Evolutionary conservation across 64 coral and sea anemone genomes (phyloP), one percentile per base, ranked within the genome.

Genomic region (Stylophora pistillata): DNA sequence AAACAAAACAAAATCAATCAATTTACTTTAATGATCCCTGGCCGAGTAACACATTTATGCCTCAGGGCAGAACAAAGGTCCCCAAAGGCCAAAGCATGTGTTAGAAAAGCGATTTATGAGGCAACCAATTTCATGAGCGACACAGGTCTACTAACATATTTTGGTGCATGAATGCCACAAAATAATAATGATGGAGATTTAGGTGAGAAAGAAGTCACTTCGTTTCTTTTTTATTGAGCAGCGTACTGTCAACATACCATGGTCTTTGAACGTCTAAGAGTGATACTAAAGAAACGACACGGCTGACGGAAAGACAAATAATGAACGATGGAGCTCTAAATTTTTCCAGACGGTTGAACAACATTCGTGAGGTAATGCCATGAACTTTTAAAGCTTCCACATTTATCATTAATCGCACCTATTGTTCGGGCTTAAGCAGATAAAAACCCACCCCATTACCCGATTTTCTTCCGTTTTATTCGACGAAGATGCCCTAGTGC

Each of bases 181-280:
- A 87, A 96, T 26, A 96, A 96, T 72, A 29, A 81, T 0, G 53
- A 70, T 26, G 90, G 90, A 52, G 26, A 25, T 14, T 73, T 93
- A 15, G 82, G 33, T 26, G 53, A 91, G 30, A 9, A 58, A 5
- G 89, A 91, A 64, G 88, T 90, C 1, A 86, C 86, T 62, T 13
- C 54, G 34, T 5, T 95, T 74, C 66, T 95, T 87, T 87, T 76
- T 87, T 12, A 53, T 13, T 6, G 32, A 90, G 56, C 82, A 91
- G 11, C 29, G 71, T 21, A 87, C 63, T 20, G 73, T 71, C 11
- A 79, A 13, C 18, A 90, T 95, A 58, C 79, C 90, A 30, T 89
- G 89, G 94, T 95, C 94, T 53, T 20, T 95, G 4, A 92, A 95
- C 58, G 94, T 95, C 5, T 53, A 92, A n/a, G 94, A 95, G 89